Base-by-base conservation (phyloP, 2,113 vertebrate genomes). In the Hystrix brachyura region DNA sequence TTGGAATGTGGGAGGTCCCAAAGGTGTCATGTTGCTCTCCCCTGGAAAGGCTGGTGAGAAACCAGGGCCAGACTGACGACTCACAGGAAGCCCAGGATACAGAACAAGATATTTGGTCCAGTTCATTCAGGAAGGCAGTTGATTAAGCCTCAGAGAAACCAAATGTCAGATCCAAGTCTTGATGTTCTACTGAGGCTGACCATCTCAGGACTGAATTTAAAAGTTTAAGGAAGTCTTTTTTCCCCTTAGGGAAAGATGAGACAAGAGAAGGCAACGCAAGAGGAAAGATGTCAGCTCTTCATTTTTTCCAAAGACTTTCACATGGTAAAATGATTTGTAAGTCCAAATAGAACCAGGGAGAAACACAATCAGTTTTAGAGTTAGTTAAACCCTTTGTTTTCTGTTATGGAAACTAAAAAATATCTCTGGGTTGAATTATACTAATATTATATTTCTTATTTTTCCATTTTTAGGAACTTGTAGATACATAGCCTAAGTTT, bases 381-480 rank as follows among this genome's bases (percentile, higher is more conserved):
- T 90, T 78, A 93, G 86, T 91, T 27, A 93, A 95, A 55, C 14
- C 5, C 17, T 87, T 94, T 89, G 85, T 91, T 96, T 96, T 94
- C 51, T 94, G 82, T 93, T 95, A 95, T 72, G 76, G 83, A 95
- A 97, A 90, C 34, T 38, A 97, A 94, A 97, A 27, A 93, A 86
- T 38, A 78, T 18, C 79, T 65, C 51, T 62, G 29, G 67, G 91
- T 67, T 91, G 53, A 78, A 55, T 93, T 38, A 84, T 60, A 89
- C 38, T 94, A 74, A 74, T 69, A 86, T 69, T 76, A 23, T 67
- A 90, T 91, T 91, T 96, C 17, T 95, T 91, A 85, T 83, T 94
- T 93, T 96, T 91, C 85, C 79, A 57, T 83, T 97, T 62, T 96
- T 87, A 74, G 81, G 95, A 91, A 83, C 32, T 88, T 86, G 59